Conservation (phyloP, 2,888 invertebrate species). For the Scaptomyza flava region DNA sequence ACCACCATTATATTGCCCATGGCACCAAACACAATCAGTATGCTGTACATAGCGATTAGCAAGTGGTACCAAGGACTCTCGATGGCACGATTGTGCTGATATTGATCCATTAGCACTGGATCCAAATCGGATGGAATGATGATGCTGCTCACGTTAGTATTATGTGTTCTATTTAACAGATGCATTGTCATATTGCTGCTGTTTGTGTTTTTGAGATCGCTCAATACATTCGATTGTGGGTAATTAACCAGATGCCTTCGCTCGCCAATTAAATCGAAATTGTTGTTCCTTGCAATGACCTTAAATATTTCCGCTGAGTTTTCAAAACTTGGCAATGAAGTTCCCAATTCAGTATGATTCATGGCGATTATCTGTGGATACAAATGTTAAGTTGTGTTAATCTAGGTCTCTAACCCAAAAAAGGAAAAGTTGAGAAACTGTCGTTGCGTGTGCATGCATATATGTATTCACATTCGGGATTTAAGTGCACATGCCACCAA, state of each 20-base stretch:
- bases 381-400: background rate
- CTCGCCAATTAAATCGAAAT: constrained; percentile 46
- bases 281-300: constrained; percentile 41
- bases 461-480: background rate
- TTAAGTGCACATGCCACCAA: too few relatives aligned
- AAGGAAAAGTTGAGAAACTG: background rate
- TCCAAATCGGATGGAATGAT: constrained; percentile 49
- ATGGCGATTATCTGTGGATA: constrained; percentile 63
- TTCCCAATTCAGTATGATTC: constrained; percentile 63
- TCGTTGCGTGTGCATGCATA: constrained; percentile 35
- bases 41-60: constrained; percentile 89
- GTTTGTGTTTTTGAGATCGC: constrained; percentile 17
- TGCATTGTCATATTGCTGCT: constrained; percentile 23
- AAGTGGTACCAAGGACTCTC: constrained; percentile 89
- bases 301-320: constrained; percentile 48
- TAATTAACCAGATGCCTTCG: constrained; percentile 39
- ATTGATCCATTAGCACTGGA: constrained; percentile 85
- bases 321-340: constrained; percentile 22
- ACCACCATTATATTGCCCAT: constrained; percentile 95
- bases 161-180: constrained; percentile 28
- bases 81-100: constrained; percentile 89
- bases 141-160: constrained; percentile 30
- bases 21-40: constrained; percentile 92
- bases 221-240: constrained; percentile 15
- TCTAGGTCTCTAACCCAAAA: background rate